Evolutionary conservation across 2,888 invertebrate genomes (phyloP), one percentile per base, ranked within the genome.

Genomic region (Trachelus troglodyta): DNA sequence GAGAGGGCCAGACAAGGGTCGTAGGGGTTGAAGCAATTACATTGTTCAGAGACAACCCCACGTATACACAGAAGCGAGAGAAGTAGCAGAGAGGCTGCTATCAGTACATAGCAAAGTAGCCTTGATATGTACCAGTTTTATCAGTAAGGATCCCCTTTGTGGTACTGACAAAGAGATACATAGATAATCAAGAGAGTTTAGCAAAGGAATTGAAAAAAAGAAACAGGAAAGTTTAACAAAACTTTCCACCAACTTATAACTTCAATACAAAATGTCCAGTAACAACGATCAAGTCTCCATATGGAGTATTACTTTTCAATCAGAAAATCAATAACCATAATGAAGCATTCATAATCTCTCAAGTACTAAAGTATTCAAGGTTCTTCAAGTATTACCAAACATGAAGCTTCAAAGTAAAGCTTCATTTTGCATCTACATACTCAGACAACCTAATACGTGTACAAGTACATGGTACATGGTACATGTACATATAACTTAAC

Each of bases 1-100:
- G 23, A 56, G 23, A 40, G 40, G 40, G 23, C 40, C 40, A 56
- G 40, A 56, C 40, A 56, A 56, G 40, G 40, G 40, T 56, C 40
- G 40, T 23, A 56, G 40, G 81, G 79, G 77, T 77, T 74, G 79
- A 79, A 80, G 81, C 82, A 85, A 86, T 83, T 82, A 83, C 80
- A 76, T 81, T 80, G 83, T 84, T 82, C 83, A 82, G 81, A 82
- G 82, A 81, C 83, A 81, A 80, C 79, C 78, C 82, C 40, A 56
- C 40, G 40, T 56, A 56, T 56, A 56, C 40, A 23, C 9, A 23
- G 40, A 56, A 56, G 40, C 40, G 40, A 56, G 9, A 6, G 23
- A 56, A 56, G 40, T 56, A 56, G 15, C 23, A 9, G 40, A 56
- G 40, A 56, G 40, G 40, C 40, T 15, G 9, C 23, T 56, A 56